Percentiles rank a stretch among this genome's conserved stretches.
phyloP scores from a whole-genome alignment of 2,113 vertebrate species.

The Anarrhichthys ocellatus region DNA sequence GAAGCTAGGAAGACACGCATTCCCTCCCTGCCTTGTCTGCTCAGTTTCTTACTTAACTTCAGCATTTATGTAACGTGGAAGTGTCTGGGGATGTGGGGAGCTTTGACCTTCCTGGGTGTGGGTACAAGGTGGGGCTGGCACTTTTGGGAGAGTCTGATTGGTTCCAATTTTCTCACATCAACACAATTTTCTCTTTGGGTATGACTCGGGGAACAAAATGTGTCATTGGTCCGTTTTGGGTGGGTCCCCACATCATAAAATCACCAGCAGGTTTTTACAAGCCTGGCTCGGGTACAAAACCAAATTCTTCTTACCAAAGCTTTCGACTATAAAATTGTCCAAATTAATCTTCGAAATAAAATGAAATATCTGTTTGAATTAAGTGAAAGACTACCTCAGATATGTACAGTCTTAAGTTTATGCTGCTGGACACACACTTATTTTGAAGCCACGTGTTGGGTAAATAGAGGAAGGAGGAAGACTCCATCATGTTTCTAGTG shows the following conservation, averaged over 20 bases:
- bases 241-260: conserved; percentile 71
- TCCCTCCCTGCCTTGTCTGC: conserved; percentile 2
- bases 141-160: conserved; percentile 64
- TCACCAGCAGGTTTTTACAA: conserved; percentile 64
- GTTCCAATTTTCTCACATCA: conserved; percentile 64
- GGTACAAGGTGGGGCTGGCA: conserved; percentile 60
- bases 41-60: conserved; percentile 18
- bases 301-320: conserved; percentile 42
- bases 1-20: conserved; percentile 19
- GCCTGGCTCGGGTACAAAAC: conserved; percentile 54
- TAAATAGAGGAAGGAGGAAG: background rate
- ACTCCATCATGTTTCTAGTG: background rate
- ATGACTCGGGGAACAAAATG: conserved; percentile 69
- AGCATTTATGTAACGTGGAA: conserved; percentile 29
- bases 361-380: conserved; percentile 10
- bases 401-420: background rate
- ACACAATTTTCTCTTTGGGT: conserved; percentile 54
- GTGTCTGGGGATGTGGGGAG: conserved; percentile 29
- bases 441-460: background rate
- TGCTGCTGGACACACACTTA: background rate
- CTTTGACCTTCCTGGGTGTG: conserved; percentile 70
- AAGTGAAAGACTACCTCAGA: conserved; percentile 7
- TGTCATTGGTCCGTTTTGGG: conserved; percentile 72
- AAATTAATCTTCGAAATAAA: conserved; percentile 28
- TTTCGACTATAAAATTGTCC: conserved; percentile 27